Percentiles rank a stretch among this genome's conserved stretches.
Evolutionary conservation across 2,113 vertebrate species (phyloP).

Genomic region (Alligator mississippiensis): DNA sequence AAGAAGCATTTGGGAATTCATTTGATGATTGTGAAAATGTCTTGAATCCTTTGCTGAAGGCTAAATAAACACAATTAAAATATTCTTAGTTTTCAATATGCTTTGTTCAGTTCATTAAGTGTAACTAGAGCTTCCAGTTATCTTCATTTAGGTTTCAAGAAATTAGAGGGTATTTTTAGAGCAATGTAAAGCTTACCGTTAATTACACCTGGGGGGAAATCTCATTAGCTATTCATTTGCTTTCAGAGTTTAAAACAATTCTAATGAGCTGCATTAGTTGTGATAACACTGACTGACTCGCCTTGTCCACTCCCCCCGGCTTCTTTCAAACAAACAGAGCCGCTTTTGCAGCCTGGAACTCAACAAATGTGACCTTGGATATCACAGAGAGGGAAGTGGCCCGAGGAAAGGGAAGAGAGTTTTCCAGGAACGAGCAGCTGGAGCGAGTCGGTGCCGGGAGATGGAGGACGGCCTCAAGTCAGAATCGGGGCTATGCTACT

Average conservation of each 20-base stretch:
- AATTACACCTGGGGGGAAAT: slow-evolving; percentile 80
- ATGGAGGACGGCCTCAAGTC: neutral
- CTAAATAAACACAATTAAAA: slow-evolving; percentile 80
- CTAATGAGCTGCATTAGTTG: slow-evolving; percentile 76
- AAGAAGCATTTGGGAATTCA: slow-evolving; percentile 67
- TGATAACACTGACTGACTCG: slow-evolving; percentile 66
- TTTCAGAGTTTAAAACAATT: slow-evolving; percentile 76
- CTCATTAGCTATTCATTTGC: slow-evolving; percentile 78
- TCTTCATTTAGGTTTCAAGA: slow-evolving; percentile 67
- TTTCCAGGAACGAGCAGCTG: neutral
- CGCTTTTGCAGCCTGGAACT: slow-evolving; percentile 13
- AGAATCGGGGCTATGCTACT: neutral
- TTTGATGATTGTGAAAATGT: slow-evolving; percentile 70
- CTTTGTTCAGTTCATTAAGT: slow-evolving; percentile 78
- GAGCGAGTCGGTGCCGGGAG: neutral
- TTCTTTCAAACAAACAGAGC: slow-evolving; percentile 47
- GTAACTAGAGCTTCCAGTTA: slow-evolving; percentile 72
- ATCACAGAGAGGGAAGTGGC: neutral
- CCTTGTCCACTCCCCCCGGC: slow-evolving; percentile 55
- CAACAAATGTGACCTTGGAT: slow-evolving; percentile 55
- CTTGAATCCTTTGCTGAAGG: slow-evolving; percentile 75
- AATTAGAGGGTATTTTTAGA: slow-evolving; percentile 71
- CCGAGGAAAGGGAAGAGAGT: neutral
- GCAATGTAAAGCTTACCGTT: slow-evolving; percentile 74
- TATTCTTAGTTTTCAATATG: slow-evolving; percentile 71